phyloP scores from a whole-genome alignment of 2,888 invertebrate species.

The Hetaerina titia region DNA sequence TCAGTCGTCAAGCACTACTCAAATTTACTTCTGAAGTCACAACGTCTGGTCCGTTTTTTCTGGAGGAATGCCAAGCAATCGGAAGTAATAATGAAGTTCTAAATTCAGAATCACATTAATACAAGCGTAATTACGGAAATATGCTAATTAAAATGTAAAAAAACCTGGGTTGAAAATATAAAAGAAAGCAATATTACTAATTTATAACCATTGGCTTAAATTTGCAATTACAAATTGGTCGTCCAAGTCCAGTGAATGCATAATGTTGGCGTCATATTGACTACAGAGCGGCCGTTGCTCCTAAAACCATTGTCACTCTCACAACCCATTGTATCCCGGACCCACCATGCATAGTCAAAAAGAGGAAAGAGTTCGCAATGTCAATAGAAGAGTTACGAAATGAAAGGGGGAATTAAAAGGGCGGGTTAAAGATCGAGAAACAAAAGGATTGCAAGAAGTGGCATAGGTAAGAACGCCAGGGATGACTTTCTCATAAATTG shows the following conservation, averaged over 20 bases:
- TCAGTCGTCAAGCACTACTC: no score
- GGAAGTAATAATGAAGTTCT: no score
- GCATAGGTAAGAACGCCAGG: not conserved
- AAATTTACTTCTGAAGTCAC: no score
- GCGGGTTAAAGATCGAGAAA: conserved; percentile 15
- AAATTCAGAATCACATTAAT: no score
- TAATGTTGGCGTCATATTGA: not conserved
- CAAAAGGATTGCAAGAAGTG: conserved; percentile 11
- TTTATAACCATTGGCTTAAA: not conserved
- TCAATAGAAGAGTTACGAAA: not conserved
- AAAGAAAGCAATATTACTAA: not conserved
- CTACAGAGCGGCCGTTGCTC: conserved; percentile 32
- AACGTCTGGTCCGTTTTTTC: no score
- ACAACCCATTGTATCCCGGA: conserved; percentile 35
- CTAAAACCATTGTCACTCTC: conserved; percentile 16
- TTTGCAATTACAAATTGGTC: not conserved
- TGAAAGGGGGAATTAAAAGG: not conserved
- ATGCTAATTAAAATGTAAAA: no score
- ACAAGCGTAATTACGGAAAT: no score
- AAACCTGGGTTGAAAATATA: not conserved
- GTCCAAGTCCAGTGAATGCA: not conserved
- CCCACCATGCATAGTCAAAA: conserved; percentile 53
- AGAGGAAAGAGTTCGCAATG: not conserved
- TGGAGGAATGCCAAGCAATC: no score
- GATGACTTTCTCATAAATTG: not conserved